Base-by-base conservation (phyloP, 2,797 vertebrate genomes). In the Ctenochaetus hawaiiensis region DNA sequence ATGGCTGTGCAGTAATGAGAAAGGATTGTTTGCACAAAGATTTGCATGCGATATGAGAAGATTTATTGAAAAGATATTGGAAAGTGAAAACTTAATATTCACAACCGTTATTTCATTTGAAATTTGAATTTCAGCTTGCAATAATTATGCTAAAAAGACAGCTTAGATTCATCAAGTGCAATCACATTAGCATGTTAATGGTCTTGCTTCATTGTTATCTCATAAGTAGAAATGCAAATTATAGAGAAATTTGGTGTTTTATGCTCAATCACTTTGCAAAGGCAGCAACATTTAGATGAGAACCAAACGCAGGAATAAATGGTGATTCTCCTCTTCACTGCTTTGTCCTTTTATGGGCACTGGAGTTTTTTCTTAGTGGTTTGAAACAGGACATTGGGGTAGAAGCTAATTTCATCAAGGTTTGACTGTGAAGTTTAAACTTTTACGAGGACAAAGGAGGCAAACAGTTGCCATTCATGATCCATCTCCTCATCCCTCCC, bases 181-280 rank as follows among this genome's bases (percentile, higher is more conserved):
- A 62, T 81, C 41, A 65, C 73, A 78, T 80, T 81, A 77, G 20
- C 43, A 64, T 79, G 13, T 60, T 39, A 75, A 61, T 75, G 59
- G 20, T 48, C 18, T 52, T 41, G 67, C 52, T 66, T 69, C 23
- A 53, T 71, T 84, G 67, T 84, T 65, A 78, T 61, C 20, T 73
- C 14, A 43, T 70, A 30, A 67, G 34, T 73, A 4, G 52, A 71
- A 67, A 69, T 76, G 41, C 26, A 54, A 70, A 76, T 82, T 54
- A 44, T 59, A 68, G n/a, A 69, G 9, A 14, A 41, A 22, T 58
- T 7, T 54, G 43, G 10, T 30, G 26, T 30, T 30, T 30, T 30
- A n/a, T n/a, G n/a, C n/a, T 34, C 7, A 13, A 14, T 39, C 10
- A 0, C 4, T 45, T 51, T 54, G 68, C 43, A 66, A 10, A 67